Evolutionary conservation across 2,797 vertebrate genomes (phyloP), one percentile per base, ranked within the genome.

Genomic region (Knipowitschia caucasica): DNA sequence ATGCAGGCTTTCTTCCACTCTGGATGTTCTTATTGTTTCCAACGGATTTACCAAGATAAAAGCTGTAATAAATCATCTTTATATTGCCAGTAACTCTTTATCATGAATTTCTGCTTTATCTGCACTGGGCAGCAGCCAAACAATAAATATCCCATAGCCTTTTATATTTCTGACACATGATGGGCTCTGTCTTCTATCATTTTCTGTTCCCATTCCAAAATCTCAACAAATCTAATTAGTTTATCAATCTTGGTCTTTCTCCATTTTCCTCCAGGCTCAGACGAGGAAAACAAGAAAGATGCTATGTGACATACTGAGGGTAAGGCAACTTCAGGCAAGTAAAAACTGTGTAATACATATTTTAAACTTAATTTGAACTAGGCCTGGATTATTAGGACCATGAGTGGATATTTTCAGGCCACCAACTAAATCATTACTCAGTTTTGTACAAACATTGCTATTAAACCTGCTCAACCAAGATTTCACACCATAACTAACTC

Each of bases 11-110:
- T 29, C 25, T 18, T 26, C 8, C 25, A 10, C 4, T 30, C 18
- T 20, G 27, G 26, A 10, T 47, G 27, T 47, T 47, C 45, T 20
- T 30, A 30, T 30, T 30, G 45, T 30, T 15, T 46, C 26, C 15
- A 26, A 20, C 27, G 20, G 15, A 47, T 29, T 50, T 29, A 44
- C 15, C 25, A 23, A 18, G 15, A 25, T 46, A 34, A 36, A 47
- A 44, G 31, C 35, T 21, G 27, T 18, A 34, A 21, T 31, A 40
- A 38, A 42, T 39, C 36, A 40, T 18, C 11, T 21, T 20, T 20
- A 47, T 20, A 47, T 30, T 47, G 45, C 30, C n/a, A 47, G 17
- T 47, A 47, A 47, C 45, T 30, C 29, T 47, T 47, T 30, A 47
- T 47, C 45, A 31, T 31, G 27, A 12, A 20, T 47, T 47, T 47